Evolutionary conservation across 2,888 invertebrate genomes (phyloP).

Genomic region (Agriopis marginaria): DNA sequence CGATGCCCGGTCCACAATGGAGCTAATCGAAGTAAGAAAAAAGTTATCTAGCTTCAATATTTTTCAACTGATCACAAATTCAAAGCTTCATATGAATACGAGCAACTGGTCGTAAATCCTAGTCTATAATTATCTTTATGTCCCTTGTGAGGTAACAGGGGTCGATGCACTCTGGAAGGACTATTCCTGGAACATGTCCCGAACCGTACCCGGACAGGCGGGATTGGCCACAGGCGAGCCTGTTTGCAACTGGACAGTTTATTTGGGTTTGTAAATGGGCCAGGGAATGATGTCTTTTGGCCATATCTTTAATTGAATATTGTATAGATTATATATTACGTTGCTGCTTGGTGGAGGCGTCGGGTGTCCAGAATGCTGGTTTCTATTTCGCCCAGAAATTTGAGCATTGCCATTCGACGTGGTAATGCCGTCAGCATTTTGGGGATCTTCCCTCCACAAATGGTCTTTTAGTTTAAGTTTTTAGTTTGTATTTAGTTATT

Average conservation of each 20-base stretch:
- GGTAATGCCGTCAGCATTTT: too few relatives aligned
- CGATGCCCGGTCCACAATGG: too few relatives aligned
- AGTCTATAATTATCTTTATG: constrained; percentile 72
- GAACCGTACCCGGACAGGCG: constrained; percentile 44
- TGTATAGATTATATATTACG: too few relatives aligned
- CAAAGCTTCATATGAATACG: constrained; percentile 32
- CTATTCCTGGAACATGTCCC: constrained; percentile 65
- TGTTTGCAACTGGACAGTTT: constrained; percentile 1
- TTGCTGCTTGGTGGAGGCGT: too few relatives aligned
- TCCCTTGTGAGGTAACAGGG: constrained; percentile 62
- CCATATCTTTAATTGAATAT: background rate
- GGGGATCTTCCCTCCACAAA: too few relatives aligned
- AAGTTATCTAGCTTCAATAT: background rate
- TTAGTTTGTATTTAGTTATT: too few relatives aligned
- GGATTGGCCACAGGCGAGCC: constrained; percentile 8
- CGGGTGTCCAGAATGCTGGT: too few relatives aligned
- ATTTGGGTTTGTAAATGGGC: background rate
- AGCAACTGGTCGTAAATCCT: constrained; percentile 38
- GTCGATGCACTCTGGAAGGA: constrained; percentile 61
- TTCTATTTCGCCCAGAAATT: too few relatives aligned
- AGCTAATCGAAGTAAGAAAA: background rate
- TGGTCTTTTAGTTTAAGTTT: too few relatives aligned
- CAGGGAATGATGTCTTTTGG: background rate
- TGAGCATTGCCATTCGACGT: too few relatives aligned
- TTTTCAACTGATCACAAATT: constrained; percentile 25